Conservation (phyloP, 2,888 invertebrate species). For the Villa cingulata region DNA sequence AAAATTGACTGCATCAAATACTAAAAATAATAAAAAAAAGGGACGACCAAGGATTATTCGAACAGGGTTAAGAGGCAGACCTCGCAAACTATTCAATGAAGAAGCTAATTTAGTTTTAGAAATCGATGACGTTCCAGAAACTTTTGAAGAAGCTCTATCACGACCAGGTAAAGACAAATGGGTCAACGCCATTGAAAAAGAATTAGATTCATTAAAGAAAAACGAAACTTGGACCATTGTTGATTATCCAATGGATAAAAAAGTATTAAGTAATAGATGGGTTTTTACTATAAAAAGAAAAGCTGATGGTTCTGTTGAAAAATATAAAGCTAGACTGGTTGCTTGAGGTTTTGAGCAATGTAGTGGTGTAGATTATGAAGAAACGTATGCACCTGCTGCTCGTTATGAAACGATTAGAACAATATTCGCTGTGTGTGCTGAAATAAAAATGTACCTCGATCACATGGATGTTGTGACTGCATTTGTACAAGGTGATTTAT, state of each 20-base stretch:
- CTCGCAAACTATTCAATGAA: not conserved
- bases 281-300: constrained; percentile 12
- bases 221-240: constrained; percentile 7
- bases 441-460: not conserved
- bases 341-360: constrained; percentile 6
- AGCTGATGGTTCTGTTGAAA: constrained; percentile 5
- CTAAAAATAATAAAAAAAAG: no score
- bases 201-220: constrained; percentile 4
- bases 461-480: constrained; percentile 1
- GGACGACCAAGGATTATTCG: not conserved
- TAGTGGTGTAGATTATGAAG: constrained; percentile 1
- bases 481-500: not conserved
- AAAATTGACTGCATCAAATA: no score
- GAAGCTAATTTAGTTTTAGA: not conserved
- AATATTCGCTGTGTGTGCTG: not conserved
- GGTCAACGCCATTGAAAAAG: constrained; percentile 7
- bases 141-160: not conserved
- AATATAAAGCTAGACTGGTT: constrained; percentile 7
- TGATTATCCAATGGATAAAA: constrained; percentile 2
- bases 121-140: not conserved
- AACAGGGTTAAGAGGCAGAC: not conserved
- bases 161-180: not conserved
- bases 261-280: constrained; percentile 10
- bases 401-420: not conserved
- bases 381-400: not conserved